Evolutionary conservation across 2,888 invertebrate genomes (phyloP), one percentile per base, ranked within the genome.

Genomic region (Hemaris fuciformis): DNA sequence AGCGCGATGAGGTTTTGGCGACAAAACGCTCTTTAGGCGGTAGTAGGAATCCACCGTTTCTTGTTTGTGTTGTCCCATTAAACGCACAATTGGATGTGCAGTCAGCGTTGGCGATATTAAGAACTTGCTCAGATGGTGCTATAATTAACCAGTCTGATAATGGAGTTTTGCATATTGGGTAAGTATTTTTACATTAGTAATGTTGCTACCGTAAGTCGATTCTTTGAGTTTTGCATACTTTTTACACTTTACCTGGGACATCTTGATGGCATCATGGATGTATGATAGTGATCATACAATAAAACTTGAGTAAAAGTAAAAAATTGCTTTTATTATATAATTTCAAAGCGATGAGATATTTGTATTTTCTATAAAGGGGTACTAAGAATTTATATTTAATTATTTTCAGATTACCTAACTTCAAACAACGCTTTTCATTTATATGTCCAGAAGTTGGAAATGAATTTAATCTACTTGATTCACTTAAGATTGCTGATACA

Each of bases 341-440:
- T n/a, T n/a, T n/a, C n/a, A n/a, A n/a, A n/a, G n/a, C n/a, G n/a
- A n/a, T n/a, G n/a, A n/a, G n/a, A n/a, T n/a, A n/a, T n/a, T n/a
- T n/a, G n/a, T n/a, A n/a, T n/a, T n/a, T n/a, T n/a, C n/a, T 31
- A 31, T 31, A 57, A 6, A 5, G 5, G 3, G 48, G n/a, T 22
- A 20, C 4, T 22, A 20, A 10, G 20, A 20, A 20, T 20, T 4
- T 3, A 5, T 25, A 27, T 56, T 2, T 25, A n/a, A n/a, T n/a
- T 60, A 70, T 62, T 93, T 93, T 75, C 84, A 97, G 97, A 72
- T 80, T 97, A 67, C 96, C 97, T 10, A 94, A 97, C 67, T 97
- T 98, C 81, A 98, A 98, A 81, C 97, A 98, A 81, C 93, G 97
- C n/a, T 97, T 97, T 81, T 95, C 97, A 0, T 95, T 99, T 74